Evolutionary conservation across 2,797 vertebrate species (phyloP), one percentile per base, ranked within the genome.

Genomic region (Sebastes glaucus): DNA sequence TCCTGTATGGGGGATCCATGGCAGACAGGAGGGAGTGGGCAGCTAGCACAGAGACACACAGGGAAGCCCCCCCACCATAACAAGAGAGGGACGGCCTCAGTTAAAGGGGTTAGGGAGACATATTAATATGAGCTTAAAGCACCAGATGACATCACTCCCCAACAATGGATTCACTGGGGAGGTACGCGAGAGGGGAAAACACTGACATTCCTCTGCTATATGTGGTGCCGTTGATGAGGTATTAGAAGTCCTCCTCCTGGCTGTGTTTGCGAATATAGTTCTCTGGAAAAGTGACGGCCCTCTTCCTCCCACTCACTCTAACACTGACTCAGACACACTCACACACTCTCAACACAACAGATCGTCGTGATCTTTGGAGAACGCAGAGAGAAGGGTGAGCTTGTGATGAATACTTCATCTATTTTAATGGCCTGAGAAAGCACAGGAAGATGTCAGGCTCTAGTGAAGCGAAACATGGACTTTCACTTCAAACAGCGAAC

Each of bases 391-490:
- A 84, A 57, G 71, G 73, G 74, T 62, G 73, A 82, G 71, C 79
- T 75, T 60, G 72, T 76, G 88, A 92, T 89, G 85, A 91, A 87
- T 92, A 89, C 90, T 88, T 94, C 88, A 90, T 93, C 87, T 91
- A 82, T 90, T 94, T 93, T 90, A 93, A 91, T 90, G 87, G 84
- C 86, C 91, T 91, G 93, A 94, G 94, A 95, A 94, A 89, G 78
- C 55, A 11, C 88, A 73, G 83, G 84, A 88, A 82, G 90, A 89
- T 87, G 87, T 92, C 82, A 86, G 82, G 93, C 91, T 94, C 87
- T 80, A 60, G 61, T 89, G 91, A 86, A 94, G 92, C 88, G 49
- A 85, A 78, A 78, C 90, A 56, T 69, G 62, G 85, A 89, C 88
- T 90, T 91, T 93, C 82, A 90, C 92, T 92, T 93, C 93, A 93